Conservation (phyloP, 2,797 vertebrate genomes). For the Capromys pilorides region DNA sequence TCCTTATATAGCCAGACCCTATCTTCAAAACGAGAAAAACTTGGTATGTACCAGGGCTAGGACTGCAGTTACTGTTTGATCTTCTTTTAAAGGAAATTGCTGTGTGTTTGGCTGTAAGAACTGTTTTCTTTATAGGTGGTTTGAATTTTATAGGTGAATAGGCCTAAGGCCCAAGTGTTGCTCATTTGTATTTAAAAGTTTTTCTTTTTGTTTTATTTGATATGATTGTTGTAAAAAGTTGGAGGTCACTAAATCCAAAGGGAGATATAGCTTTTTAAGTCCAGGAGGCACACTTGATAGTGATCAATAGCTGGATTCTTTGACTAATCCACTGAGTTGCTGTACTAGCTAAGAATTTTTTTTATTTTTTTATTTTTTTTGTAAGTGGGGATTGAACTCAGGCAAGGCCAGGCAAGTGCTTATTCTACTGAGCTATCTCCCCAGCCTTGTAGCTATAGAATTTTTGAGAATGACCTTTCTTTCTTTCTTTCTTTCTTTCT, state of each 20-base stretch:
- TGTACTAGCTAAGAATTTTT: background rate
- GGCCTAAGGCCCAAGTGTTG: background rate
- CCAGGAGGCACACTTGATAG: background rate
- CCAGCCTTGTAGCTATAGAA: too few relatives aligned
- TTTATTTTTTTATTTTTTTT: too few relatives aligned
- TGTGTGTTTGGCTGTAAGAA: background rate
- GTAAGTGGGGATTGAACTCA: too few relatives aligned
- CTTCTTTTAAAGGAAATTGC: background rate
- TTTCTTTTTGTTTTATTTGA: slow-evolving; percentile 53
- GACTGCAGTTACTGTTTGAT: background rate
- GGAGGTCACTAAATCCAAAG: slow-evolving; percentile 2
- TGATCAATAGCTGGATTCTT: background rate
- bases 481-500: too few relatives aligned
- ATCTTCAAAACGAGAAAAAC: background rate
- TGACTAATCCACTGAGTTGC: background rate
- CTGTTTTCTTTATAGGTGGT: background rate
- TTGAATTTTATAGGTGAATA: background rate
- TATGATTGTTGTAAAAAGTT: background rate
- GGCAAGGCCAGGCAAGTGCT: too few relatives aligned
- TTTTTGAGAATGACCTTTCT: too few relatives aligned
- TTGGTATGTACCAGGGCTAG: background rate
- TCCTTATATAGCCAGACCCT: background rate
- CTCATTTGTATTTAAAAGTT: slow-evolving; percentile 34
- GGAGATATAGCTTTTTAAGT: background rate
- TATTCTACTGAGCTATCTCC: too few relatives aligned